Evolutionary conservation across 2,888 invertebrate species (phyloP).

Genomic region (Napeogenes sylphis): DNA sequence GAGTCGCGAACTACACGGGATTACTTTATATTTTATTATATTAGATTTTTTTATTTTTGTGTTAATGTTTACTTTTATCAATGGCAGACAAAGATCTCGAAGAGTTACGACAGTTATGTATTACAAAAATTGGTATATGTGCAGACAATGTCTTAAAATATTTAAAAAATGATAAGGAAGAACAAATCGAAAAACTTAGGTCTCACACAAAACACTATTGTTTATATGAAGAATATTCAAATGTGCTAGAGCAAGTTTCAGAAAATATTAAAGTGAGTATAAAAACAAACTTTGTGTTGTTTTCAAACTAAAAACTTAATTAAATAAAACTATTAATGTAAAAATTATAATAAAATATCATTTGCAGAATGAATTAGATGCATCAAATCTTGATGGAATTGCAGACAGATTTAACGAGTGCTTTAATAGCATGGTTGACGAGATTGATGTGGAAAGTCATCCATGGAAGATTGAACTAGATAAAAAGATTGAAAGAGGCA

Average conservation of each 20-base stretch:
- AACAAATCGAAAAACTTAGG: constrained; percentile 51
- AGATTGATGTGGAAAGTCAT: constrained; percentile 47
- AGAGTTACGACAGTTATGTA: constrained; percentile 59
- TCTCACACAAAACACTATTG: constrained; percentile 57
- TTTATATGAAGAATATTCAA: constrained; percentile 54
- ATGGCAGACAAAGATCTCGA: constrained; percentile 51
- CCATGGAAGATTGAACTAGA: constrained; percentile 56
- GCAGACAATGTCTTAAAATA: constrained; percentile 63
- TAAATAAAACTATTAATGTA: neutral
- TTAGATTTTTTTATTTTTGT: too few relatives aligned
- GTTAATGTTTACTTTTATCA: neutral
- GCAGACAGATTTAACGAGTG: constrained; percentile 50
- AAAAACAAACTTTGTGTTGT: constrained; percentile 12
- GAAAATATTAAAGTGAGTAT: constrained; percentile 44
- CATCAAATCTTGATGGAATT: constrained; percentile 48
- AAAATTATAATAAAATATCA: constrained; percentile 9
- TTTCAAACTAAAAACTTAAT: constrained; percentile 1
- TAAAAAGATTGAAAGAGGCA: constrained; percentile 45
- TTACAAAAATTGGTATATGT: constrained; percentile 58
- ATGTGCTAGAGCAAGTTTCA: constrained; percentile 56
- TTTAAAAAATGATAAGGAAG: constrained; percentile 55
- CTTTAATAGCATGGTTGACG: constrained; percentile 45
- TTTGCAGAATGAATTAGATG: constrained; percentile 55
- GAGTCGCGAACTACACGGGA: too few relatives aligned
- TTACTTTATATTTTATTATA: too few relatives aligned